phyloP scores from a whole-genome alignment of 2,113 vertebrate species.

The Rafetus swinhoei region DNA sequence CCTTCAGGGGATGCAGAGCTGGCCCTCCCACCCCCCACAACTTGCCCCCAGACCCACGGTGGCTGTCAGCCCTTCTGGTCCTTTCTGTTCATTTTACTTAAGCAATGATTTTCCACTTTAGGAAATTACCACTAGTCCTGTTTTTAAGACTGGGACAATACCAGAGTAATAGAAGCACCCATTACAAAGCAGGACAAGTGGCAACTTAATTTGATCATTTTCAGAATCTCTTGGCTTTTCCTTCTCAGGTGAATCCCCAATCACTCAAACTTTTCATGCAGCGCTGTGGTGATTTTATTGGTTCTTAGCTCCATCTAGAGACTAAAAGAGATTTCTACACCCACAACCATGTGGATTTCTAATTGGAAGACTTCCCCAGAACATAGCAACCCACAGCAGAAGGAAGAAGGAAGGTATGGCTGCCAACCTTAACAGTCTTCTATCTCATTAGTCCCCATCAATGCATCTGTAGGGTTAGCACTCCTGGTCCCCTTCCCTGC shows the following conservation, averaged over 20 bases:
- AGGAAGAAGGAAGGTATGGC: neutral
- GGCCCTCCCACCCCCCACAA: too few relatives aligned
- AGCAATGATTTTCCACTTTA: neutral
- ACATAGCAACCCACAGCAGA: fast-evolving
- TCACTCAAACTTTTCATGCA: fast-evolving
- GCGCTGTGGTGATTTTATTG: fast-evolving
- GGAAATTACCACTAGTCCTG: neutral
- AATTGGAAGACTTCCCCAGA: neutral
- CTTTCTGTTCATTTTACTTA: neutral
- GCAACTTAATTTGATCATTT: neutral
- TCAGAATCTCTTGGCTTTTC: fast-evolving
- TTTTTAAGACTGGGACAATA: neutral
- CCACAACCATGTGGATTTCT: neutral
- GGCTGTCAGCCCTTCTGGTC: neutral
- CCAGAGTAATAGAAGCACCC: neutral
- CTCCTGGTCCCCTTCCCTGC: neutral
- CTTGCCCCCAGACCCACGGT: too few relatives aligned
- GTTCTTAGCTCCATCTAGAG: slow-evolving; percentile 46
- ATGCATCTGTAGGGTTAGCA: neutral
- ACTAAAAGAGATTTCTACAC: neutral
- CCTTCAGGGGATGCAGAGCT: too few relatives aligned
- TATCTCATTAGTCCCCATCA: neutral
- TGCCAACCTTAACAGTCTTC: fast-evolving
- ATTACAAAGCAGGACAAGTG: neutral
- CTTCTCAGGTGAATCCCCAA: neutral